Evolutionary conservation across 2,113 vertebrate species (phyloP), one percentile per base, ranked within the genome.

Genomic region (Turnix velox): DNA sequence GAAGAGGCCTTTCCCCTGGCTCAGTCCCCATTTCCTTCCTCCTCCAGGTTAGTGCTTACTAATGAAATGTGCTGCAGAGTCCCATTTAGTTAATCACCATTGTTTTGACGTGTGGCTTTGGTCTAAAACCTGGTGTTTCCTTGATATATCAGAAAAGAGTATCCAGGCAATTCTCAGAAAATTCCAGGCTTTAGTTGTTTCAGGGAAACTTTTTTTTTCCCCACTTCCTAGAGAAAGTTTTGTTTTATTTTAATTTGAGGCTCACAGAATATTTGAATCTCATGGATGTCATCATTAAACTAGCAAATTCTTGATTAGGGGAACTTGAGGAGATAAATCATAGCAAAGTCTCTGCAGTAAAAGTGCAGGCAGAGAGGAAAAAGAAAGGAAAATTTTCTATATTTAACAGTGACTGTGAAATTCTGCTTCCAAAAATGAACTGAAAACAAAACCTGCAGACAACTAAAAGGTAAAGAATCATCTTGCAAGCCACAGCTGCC

Each of bases 21-120:
- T 68, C 74, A 79, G 57, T 33, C 31, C 28, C 78, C 13, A 20
- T 67, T 92, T 95, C 93, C 93, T 95, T 95, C 94, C 87, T 93
- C 19, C 84, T 37, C 55, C 74, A 91, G 78, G 58, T 92, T 76
- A 78, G 40, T 5, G 1, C 25, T 86, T 35, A 40, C 39, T 14
- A 2, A 62, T 14, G 46, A 69, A 61, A 65, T 4, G 2, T 10
- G 10, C 42, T 59, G 16, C 58, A 55, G 22, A 59, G 65, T 27
- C 30, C 46, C 10, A 1, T n/a, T 40, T 49, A 45, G 35, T 35
- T 63, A 35, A 42, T 54, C 48, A 39, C 55, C 37, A 40, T 54
- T 75, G 33, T 51, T 87, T 84, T 45, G 69, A 46, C 48, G 65
- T 0, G 8, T 40, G 48, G 52, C 35, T 93, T 83, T 65, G 63